Evolutionary conservation across 2,888 invertebrate species (phyloP), one percentile per base, ranked within the genome.

Genomic region (Pseudanteris insignis): DNA sequence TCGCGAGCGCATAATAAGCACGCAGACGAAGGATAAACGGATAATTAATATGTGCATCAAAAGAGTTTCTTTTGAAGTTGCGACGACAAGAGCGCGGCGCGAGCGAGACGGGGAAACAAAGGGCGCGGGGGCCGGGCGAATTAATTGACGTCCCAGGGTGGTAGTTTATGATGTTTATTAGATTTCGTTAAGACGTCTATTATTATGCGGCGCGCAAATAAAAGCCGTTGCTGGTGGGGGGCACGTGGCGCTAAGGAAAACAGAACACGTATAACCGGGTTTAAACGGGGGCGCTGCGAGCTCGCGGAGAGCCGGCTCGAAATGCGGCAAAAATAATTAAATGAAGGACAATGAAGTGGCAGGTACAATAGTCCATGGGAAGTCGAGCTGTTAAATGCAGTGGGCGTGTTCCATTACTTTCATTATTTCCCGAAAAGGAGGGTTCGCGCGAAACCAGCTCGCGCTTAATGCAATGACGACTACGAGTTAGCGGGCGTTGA

Each of bases 381-480:
- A 47, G 61, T 18, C 18, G 18, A 6, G 18, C 18, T 63, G 66
- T 71, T 76, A 78, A 79, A 79, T 78, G 77, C 73, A 78, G 73
- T 79, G 79, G 79, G 79, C 79, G 79, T 77, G 78, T 78, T 77
- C 77, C 73, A 75, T 78, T 78, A 78, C 76, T 78, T 77, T 76
- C 72, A 77, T 77, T 77, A 77, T 76, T 77, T 77, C 72, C 72
- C 69, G 28, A 67, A 68, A 69, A 67, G 70, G 70, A 73, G 76
- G 75, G 72, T 72, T 70, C 68, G 70, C 64, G 63, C 60, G 65
- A 69, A 66, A 65, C 66, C 69, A 68, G 67, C 68, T 68, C 67
- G 40, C 36, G 50, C n/a, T 65, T 5, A 61, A 63, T 48, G 46
- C 37, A 46, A 53, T 51, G 36, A 50, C 48, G 47, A 40, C 51